Conservation (phyloP, 1,140 invertebrate species). For the Macrotrachela quadricornifera region DNA sequence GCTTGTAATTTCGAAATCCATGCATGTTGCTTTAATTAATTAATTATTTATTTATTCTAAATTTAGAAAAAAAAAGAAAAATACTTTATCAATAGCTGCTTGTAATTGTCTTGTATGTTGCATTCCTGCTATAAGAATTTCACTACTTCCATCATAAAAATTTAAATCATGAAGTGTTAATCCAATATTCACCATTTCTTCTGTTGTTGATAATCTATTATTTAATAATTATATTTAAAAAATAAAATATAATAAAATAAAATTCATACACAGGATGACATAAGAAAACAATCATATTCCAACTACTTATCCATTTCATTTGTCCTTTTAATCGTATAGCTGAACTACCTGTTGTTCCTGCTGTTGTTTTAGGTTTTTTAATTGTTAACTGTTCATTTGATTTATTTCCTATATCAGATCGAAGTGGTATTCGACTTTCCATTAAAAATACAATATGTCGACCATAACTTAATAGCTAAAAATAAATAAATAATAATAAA, state of each 20-base stretch:
- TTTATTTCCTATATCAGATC: no score
- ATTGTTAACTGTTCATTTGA: no score
- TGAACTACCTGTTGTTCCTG: no score
- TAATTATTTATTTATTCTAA: no score
- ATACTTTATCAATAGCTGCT: conserved; percentile 21
- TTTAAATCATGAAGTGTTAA: conserved; percentile 63
- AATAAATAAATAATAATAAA: no score
- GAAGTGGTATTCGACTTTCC: no score
- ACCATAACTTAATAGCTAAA: no score
- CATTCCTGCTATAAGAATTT: conserved; percentile 62
- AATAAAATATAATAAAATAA: no score
- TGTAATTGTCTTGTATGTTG: conserved; percentile 50
- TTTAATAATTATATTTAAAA: no score
- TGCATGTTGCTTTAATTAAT: conserved; percentile 8
- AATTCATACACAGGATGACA: conserved; percentile 56
- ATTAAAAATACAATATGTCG: no score
- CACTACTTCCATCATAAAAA: conserved; percentile 55
- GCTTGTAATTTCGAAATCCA: conserved; percentile 32
- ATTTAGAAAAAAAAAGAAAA: neutral
- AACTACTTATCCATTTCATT: conserved; percentile 54
- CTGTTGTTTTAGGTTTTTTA: no score
- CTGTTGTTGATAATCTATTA: conserved; percentile 40
- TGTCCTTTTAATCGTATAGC: conserved; percentile 42
- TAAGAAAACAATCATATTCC: conserved; percentile 53
- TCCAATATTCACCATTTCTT: conserved; percentile 52